Base-by-base conservation (phyloP, 2,113 vertebrate species). In the Sialia sialis region DNA sequence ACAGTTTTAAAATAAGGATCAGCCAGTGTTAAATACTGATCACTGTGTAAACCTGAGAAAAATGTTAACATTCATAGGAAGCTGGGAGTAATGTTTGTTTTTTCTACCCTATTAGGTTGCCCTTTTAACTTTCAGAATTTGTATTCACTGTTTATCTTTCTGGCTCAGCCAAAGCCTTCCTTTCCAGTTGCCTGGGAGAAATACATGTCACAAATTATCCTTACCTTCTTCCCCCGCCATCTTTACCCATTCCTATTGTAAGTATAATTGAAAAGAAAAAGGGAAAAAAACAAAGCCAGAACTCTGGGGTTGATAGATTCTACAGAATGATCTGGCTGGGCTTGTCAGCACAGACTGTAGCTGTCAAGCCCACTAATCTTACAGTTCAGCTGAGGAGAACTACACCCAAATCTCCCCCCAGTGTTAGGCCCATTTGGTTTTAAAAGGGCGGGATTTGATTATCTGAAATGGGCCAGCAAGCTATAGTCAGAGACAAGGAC, bases 51-150 rank as follows among this genome's bases (percentile, higher is more conserved):
- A 91, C 46, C 72, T 80, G 75, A 60, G 75, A 48, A 80, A 94
- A 84, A 83, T 15, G 26, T 69, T 95, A 68, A 51, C 58, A 56
- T 72, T 69, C 56, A 41, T 8, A 30, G 66, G 36, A 90, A 91
- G 83, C 23, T 1, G 34, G 81, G 7, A 54, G 13, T 6, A 51
- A 66, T 32, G 36, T 68, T 94, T 74, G 20, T 59, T 91, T 92
- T 90, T 51, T 38, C 73, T 79, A 48, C 38, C 46, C 39, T 54
- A 62, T 66, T 76, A 83, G 16, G 36, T 13, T 68, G 32, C 36
- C 56, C 62, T 75, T 79, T 91, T 81, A 79, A 43, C 78, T 84
- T 85, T 16, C 69, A 89, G 49, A 63, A 67, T 74, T 73, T 89
- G 55, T 62, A 76, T 82, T 89, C 54, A 10, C 27, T 74, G 60